Percentiles rank a stretch among this genome's conserved stretches.
These are phyloP conservation scores for Stichodactyla helianthus DNA, from an alignment of 64 coral and sea anemone genomes.

Conservation along the genomic window DNA sequence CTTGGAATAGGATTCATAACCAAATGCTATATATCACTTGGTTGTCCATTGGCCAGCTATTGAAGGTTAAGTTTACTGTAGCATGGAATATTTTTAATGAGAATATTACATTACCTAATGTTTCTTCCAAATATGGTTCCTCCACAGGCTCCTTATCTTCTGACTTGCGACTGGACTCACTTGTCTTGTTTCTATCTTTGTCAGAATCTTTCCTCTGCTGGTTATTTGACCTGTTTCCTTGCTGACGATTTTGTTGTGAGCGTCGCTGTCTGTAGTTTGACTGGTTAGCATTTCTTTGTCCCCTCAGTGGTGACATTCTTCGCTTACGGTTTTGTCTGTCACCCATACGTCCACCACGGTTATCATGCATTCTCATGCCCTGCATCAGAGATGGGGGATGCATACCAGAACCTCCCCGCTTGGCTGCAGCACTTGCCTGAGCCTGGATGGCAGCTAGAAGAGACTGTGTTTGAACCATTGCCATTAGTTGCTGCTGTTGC, in stretches of 20 bases:
- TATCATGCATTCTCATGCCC: constrained; percentile 34
- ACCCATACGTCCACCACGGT: constrained; percentile 31
- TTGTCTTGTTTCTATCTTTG: neutral
- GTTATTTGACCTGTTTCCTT: neutral
- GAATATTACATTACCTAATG: neutral
- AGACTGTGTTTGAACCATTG: constrained; percentile 93
- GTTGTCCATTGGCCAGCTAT: too few species aligned
- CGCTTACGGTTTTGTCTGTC: constrained; percentile 56
- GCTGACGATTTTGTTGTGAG: neutral
- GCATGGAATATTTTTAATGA: too few species aligned
- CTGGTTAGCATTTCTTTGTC: constrained; percentile 21
- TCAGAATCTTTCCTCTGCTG: neutral
- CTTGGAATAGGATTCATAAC: too few species aligned
- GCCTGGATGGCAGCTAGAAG: constrained; percentile 82
- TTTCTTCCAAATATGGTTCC: constrained; percentile 31
- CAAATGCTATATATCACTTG: too few species aligned
- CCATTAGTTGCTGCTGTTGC: constrained; percentile 90
- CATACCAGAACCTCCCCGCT: constrained; percentile 16
- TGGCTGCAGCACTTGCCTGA: constrained; percentile 52
- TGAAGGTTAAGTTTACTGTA: too few species aligned
- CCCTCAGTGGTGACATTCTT: constrained; percentile 23
- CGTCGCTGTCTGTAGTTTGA: neutral
- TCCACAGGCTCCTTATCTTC: constrained; percentile 10
- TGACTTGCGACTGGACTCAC: neutral
- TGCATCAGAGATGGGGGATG: constrained; percentile 38